phyloP scores from a whole-genome alignment of 2,888 invertebrate genomes.

The Tipula vernalis region DNA sequence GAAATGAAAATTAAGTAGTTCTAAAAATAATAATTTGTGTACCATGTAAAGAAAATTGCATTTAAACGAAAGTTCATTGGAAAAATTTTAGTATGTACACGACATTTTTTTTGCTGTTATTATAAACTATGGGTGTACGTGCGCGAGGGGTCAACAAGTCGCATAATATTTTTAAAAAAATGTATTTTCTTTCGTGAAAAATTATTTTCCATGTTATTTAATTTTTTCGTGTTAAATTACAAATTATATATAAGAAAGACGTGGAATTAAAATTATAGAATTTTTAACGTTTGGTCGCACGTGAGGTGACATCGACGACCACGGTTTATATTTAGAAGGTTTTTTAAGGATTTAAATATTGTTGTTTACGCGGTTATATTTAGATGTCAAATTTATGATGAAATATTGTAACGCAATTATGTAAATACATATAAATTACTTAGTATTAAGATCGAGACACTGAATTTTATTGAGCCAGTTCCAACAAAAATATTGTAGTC shows the following conservation, averaged over 20 bases:
- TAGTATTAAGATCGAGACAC: no score
- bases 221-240: neutral
- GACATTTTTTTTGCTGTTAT: neutral
- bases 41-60: neutral
- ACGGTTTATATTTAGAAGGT: neutral
- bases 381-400: neutral
- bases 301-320: neutral
- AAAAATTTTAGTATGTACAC: neutral
- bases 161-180: neutral
- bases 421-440: neutral
- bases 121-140: neutral
- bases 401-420: neutral
- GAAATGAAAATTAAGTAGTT: neutral
- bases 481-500: neutral
- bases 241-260: neutral
- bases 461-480: neutral
- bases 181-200: neutral
- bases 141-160: neutral
- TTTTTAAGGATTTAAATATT: neutral
- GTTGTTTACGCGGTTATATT: neutral
- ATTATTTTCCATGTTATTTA: neutral
- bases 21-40: neutral
- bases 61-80: neutral
- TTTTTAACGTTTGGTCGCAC: neutral
- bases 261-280: neutral